A percentile compares a stretch with the other conserved stretches of the same genome.
Evolutionary conservation across 2,797 vertebrate genomes (phyloP).

Genomic region (Phataginus tricuspis): DNA sequence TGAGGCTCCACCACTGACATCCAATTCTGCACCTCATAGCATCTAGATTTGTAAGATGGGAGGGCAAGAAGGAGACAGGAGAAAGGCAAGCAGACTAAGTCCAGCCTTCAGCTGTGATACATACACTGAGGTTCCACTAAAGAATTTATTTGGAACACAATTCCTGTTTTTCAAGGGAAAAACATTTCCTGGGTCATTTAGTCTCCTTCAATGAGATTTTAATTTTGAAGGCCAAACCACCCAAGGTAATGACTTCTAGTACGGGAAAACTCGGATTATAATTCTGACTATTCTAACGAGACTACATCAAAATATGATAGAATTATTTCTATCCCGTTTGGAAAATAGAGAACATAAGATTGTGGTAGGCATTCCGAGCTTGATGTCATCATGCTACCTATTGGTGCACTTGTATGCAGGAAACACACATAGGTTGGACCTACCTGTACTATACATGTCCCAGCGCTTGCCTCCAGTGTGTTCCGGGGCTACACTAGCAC

Average conservation of each 20-base stretch:
- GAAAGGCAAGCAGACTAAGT: neutral
- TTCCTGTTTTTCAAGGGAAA: too few relatives aligned
- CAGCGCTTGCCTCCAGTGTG: neutral
- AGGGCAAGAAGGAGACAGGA: neutral
- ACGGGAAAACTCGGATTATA: neutral
- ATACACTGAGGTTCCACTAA: neutral
- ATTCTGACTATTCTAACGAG: constrained; percentile 31
- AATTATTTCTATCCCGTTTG: constrained; percentile 10
- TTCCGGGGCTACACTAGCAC: neutral
- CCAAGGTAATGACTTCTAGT: neutral
- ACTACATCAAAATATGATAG: neutral
- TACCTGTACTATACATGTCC: neutral
- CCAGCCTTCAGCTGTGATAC: neutral
- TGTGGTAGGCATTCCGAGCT: neutral
- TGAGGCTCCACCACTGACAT: neutral
- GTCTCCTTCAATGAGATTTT: neutral
- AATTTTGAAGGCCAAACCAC: neutral
- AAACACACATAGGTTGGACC: neutral
- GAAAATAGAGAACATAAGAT: neutral
- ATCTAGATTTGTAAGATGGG: neutral
- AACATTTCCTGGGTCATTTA: neutral
- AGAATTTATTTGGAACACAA: neutral
- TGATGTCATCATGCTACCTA: too few relatives aligned
- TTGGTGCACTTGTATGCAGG: neutral
- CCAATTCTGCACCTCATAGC: neutral